A percentile compares a stretch with the other conserved stretches of the same genome.
Evolutionary conservation across 92 coral and sea anemone genomes (phyloP).

Genomic region (Plumapathes pennacea): DNA sequence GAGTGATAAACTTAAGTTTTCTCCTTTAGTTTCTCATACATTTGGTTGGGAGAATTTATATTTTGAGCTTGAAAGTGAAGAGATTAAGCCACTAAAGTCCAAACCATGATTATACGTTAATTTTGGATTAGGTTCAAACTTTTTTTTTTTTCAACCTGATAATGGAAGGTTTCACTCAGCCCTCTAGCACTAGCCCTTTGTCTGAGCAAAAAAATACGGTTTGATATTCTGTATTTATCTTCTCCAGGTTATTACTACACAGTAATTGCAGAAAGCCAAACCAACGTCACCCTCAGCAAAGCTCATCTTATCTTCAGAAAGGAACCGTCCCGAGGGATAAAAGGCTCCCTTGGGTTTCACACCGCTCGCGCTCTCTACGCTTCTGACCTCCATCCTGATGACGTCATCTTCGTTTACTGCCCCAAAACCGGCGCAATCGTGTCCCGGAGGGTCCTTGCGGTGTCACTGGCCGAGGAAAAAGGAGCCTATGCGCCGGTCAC

Average conservation of each 20-base stretch:
- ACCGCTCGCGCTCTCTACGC: conserved; percentile 38
- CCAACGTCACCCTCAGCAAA: conserved; percentile 51
- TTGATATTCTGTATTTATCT: background rate
- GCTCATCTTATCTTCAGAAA: conserved; percentile 64
- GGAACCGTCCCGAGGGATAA: background rate
- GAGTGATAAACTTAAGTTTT: too few species aligned
- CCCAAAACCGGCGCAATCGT: background rate
- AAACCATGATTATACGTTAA: too few species aligned
- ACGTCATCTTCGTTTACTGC: conserved; percentile 49
- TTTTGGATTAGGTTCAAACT: too few species aligned
- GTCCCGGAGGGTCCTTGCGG: conserved; percentile 36
- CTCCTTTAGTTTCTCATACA: too few species aligned
- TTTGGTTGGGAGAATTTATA: too few species aligned
- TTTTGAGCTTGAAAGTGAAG: too few species aligned
- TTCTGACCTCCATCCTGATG: conserved; percentile 61
- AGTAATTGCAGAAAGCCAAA: conserved; percentile 47
- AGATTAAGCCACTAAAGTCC: too few species aligned
- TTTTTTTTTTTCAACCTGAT: too few species aligned
- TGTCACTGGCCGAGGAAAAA: conserved; percentile 27
- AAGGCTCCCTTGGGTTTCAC: conserved; percentile 5
- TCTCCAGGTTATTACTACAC: conserved; percentile 49
- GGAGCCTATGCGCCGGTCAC: conserved; percentile 95
- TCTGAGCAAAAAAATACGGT: too few species aligned
- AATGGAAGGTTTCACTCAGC: too few species aligned
- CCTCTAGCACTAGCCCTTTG: too few species aligned